These are phyloP conservation scores for Leptinotarsa lineolata DNA, from an alignment of 1,140 invertebrate species.

Conservation along the genomic window DNA sequence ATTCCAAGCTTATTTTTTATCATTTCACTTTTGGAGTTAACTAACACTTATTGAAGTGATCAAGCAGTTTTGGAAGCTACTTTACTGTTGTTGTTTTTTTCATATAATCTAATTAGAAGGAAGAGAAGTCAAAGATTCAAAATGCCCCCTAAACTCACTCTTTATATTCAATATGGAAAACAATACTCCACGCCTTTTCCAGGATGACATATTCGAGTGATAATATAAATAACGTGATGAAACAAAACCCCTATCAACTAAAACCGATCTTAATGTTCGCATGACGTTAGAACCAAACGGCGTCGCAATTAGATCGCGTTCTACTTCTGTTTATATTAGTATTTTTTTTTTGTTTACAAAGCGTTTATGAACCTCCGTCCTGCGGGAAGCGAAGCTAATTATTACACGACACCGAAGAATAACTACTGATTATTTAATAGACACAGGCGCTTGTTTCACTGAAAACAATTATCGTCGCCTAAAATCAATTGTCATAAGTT, in stretches of 20 bases:
- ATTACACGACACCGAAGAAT: conserved; percentile 5
- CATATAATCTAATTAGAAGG: no score
- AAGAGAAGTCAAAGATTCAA: no score
- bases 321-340: conserved; percentile 4
- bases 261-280: conserved; percentile 3
- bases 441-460: neutral
- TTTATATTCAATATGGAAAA: neutral
- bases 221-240: neutral
- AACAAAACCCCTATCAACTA: neutral
- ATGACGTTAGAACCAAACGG: neutral
- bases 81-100: no score
- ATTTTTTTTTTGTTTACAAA: neutral
- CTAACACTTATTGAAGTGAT: no score
- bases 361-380: neutral
- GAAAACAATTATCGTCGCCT: neutral
- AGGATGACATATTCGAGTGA: neutral
- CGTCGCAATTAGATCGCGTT: conserved; percentile 1
- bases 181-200: neutral
- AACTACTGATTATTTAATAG: conserved; percentile 5
- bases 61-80: no score
- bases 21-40: no score
- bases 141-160: no score
- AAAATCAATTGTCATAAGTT: no score
- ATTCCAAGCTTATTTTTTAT: no score
- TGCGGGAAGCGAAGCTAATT: neutral